Evolutionary conservation across 2,113 vertebrate species (phyloP), one percentile per base, ranked within the genome.

Genomic region (Chionis minor): DNA sequence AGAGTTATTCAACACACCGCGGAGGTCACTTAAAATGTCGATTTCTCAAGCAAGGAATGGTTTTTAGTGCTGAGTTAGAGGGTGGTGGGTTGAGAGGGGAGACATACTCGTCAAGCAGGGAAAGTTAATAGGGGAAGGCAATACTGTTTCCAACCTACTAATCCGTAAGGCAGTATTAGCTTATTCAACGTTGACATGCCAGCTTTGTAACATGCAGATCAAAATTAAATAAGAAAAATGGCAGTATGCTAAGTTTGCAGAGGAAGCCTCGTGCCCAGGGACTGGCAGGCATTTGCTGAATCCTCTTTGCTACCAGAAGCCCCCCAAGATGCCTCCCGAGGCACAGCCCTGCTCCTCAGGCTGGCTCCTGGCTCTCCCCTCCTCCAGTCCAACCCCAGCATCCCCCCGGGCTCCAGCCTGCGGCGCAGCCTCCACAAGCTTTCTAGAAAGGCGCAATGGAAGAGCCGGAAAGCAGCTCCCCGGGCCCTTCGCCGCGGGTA

Each of bases 141-240:
- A 78, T 8, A 74, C 45, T 2, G 3, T 61, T 91, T 92, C 86
- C 65, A 88, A 89, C 93, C 94, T 81, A 73, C 1, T 90, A 77
- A 65, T 35, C 83, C 87, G 24, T 45, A 81, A 78, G 73, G 86
- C 73, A 62, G 52, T 38, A 80, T 67, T 83, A 93, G 59, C 90
- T 92, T 54, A 87, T 78, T 61, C 54, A 93, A 88, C 0, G 63
- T 2, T 6, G 85, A 92, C 97, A 96, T 98, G 96, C 96, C 92
- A 88, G 95, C 91, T 82, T 93, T 22, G 58, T 23, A 82, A 95
- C 97, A 96, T 97, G 97, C 97, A 97, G 66, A 84, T 30, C 55
- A 69, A 96, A 96, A 94, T 30, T 52, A 95, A 94, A 92, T 56
- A 77, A 56, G 45, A 67, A 66, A 66, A 85, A 89, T 1, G 63